phyloP scores from a whole-genome alignment of 2,797 vertebrate genomes.

The Cyclura pinguis region DNA sequence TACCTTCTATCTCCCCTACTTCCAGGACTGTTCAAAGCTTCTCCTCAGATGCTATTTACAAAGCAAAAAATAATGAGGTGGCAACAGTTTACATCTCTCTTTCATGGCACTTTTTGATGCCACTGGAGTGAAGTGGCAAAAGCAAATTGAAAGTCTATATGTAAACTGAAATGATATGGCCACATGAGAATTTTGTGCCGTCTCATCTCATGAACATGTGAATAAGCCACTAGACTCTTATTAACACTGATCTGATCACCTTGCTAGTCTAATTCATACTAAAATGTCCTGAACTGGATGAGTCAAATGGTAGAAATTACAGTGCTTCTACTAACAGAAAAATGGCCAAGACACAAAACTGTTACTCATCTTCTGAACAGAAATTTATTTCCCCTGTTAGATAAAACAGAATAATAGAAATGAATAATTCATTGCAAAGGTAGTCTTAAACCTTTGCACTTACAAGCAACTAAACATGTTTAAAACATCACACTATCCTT shows the following conservation, averaged over 20 bases:
- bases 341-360: neutral
- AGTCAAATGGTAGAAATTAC: neutral
- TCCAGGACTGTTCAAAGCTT: neutral
- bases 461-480: conserved; percentile 40
- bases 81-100: neutral
- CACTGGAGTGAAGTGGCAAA: neutral
- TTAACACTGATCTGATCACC: neutral
- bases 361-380: neutral
- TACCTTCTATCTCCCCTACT: neutral
- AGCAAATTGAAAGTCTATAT: neutral
- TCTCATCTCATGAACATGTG: neutral
- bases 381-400: neutral
- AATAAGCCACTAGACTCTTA: conserved; percentile 7
- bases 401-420: conserved; percentile 25
- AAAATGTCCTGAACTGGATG: neutral
- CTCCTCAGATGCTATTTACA: neutral
- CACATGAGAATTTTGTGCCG: neutral
- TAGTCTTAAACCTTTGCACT: conserved; percentile 15
- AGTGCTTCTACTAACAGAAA: neutral
- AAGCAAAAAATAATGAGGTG: neutral
- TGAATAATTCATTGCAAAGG: neutral
- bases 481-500: conserved; percentile 33
- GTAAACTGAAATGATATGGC: neutral
- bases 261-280: neutral
- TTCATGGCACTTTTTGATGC: neutral